phyloP scores from a whole-genome alignment of 2,888 invertebrate genomes.

The Camponotus fellah region DNA sequence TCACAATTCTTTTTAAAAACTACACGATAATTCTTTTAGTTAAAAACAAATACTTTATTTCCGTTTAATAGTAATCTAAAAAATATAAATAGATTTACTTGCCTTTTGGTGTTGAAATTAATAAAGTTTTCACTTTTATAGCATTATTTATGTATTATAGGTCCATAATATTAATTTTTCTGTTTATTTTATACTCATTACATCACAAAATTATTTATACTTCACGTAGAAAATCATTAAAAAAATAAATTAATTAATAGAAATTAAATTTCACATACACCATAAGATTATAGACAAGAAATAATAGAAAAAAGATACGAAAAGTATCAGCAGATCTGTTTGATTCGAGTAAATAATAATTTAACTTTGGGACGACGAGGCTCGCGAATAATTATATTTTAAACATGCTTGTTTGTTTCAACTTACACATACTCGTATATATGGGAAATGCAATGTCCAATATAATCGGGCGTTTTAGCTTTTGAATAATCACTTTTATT shows the following conservation, averaged over 20 bases:
- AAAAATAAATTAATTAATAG: not conserved
- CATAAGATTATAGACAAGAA: not conserved
- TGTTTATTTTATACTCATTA: constrained; percentile 23
- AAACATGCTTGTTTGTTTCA: no score
- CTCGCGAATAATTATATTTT: not conserved
- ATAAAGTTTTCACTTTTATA: constrained; percentile 20
- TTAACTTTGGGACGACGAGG: not conserved
- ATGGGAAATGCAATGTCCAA: not conserved
- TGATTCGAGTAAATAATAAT: not conserved
- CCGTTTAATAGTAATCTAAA: not conserved
- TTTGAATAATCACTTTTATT: constrained; percentile 84
- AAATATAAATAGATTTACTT: not conserved
- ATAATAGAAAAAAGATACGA: not conserved
- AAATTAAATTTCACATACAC: not conserved
- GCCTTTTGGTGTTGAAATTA: not conserved
- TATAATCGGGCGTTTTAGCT: constrained; percentile 37
- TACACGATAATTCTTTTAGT: not conserved
- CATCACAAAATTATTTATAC: not conserved
- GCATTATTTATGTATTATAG: not conserved
- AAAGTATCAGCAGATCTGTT: not conserved
- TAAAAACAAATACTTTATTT: constrained; percentile 8
- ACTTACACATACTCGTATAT: not conserved
- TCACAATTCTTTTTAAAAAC: not conserved
- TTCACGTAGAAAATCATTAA: not conserved
- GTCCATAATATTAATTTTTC: not conserved